Base-by-base conservation (phyloP, 1,140 invertebrate species). In the Drosophila aff. region DNA sequence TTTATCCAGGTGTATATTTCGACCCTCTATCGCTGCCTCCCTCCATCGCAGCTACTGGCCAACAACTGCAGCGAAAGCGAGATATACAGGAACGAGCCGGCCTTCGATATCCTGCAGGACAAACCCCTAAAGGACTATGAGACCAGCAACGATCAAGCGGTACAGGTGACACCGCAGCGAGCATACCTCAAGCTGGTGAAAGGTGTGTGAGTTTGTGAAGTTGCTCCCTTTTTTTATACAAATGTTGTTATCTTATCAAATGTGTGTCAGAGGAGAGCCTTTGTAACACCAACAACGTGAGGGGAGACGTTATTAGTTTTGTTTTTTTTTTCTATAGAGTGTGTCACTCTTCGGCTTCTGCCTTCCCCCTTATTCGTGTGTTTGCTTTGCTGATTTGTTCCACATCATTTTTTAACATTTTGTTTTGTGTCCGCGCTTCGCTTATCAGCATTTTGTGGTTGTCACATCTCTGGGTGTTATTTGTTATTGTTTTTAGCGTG, bases 141-240 rank as follows among this genome's bases (percentile, higher is more conserved):
- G 11, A 66, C 74, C 1, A 64, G 44, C 15, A 73, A 87, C 53
- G 79, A 87, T 55, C 92, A 94, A 61, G 94, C 95, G 10, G 93
- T 96, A 31, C 95, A 96, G 81, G 92, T 96, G 47, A 93, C 92
- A 67, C 95, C 95, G 8, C 95, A 96, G 76, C 79, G 92, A 52
- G 92, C 95, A 2, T 92, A 89, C 50, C 81, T 96, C 4, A 94
- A 93, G 73, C 89, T 95, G 28, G 92, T 95, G 72, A 93, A 93
- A 74, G 82, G 92, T 77, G 50, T 52, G 49, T 31, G 26, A 43
- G 23, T 26, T 76, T 52, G 10, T 28, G n/a, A n/a, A 28, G 28
- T 13, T 16, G 21, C 15, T 26, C 23, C 41, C 43, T 55, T 40
- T n/a, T 21, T 40, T 52, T 13, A 21, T 40, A 53, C 18, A 33